A percentile compares a stretch with the other conserved stretches of the same genome.
Evolutionary conservation across 2,113 vertebrate genomes (phyloP).

Genomic region (Thalassarche chlororhynchos): DNA sequence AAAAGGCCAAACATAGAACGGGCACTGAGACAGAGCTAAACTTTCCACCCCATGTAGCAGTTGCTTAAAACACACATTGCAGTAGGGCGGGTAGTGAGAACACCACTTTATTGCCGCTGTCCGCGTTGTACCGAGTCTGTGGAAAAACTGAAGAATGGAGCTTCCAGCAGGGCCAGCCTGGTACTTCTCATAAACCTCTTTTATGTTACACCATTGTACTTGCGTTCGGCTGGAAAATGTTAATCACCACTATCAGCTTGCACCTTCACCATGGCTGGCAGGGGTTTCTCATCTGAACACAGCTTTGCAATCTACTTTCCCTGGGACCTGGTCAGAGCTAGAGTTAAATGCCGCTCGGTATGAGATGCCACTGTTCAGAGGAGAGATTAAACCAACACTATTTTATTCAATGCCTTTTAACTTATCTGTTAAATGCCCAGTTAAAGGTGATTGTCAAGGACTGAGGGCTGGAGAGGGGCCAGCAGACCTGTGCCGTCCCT

Average conservation of each 20-base stretch:
- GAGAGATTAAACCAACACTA: not conserved
- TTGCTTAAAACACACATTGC: not conserved
- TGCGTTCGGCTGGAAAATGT: not conserved
- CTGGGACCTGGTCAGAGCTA: fast-evolving
- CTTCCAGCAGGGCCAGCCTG: conserved; percentile 4
- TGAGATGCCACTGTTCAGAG: not conserved
- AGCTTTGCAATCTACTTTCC: not conserved
- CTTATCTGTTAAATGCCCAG: not conserved
- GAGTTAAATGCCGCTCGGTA: not conserved
- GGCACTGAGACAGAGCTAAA: conserved; percentile 32
- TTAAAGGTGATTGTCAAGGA: not conserved
- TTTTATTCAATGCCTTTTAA: not conserved
- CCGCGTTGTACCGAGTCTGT: not conserved
- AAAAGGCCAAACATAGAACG: not conserved
- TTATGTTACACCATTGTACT: not conserved
- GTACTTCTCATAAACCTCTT: conserved; percentile 19
- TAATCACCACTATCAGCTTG: not conserved
- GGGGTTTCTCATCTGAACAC: not conserved
- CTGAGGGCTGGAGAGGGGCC: not conserved
- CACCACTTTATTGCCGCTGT: not conserved
- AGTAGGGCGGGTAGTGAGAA: not conserved
- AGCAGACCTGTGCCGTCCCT: not conserved
- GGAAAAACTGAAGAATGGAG: conserved; percentile 59
- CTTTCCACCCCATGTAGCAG: conserved; percentile 25
- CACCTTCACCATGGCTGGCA: not conserved